Percentiles rank a stretch among this genome's conserved stretches.
Conservation (phyloP, 2,888 invertebrate species). For the Thera obeliscata region DNA sequence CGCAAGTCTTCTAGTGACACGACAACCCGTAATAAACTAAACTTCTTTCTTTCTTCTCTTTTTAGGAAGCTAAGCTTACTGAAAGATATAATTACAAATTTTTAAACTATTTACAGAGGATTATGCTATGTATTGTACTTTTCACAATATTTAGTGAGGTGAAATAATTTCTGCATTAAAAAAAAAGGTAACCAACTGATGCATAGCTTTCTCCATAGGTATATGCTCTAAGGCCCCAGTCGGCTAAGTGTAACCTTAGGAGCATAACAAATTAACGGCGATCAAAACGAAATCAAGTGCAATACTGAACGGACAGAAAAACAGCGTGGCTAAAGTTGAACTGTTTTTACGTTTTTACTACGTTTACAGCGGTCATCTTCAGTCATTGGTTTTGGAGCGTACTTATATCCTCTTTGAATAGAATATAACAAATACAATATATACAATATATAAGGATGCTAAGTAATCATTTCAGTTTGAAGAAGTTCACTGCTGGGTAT, state of each 20-base stretch:
- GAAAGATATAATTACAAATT: too few species aligned
- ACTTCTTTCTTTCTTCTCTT: too few species aligned
- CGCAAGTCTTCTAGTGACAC: too few species aligned
- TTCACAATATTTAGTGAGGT: too few species aligned
- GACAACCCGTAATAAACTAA: too few species aligned
- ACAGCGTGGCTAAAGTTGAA: background rate
- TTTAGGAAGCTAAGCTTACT: too few species aligned
- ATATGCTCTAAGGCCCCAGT: slow-evolving; percentile 13
- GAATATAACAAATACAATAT: too few species aligned
- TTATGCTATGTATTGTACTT: too few species aligned
- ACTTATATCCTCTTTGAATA: background rate
- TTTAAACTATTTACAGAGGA: too few species aligned
- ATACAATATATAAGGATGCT: too few species aligned
- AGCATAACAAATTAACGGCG: slow-evolving; percentile 71
- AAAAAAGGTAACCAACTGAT: background rate
- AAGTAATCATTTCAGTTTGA: background rate
- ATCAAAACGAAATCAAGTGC: slow-evolving; percentile 78
- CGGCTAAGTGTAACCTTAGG: slow-evolving; percentile 51
- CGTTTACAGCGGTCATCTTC: background rate
- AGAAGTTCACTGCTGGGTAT: too few species aligned
- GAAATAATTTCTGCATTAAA: background rate
- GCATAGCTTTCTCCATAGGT: background rate
- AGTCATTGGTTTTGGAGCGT: slow-evolving; percentile 1
- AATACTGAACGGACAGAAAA: slow-evolving; percentile 47
- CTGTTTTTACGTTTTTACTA: slow-evolving; percentile 2